Conservation (phyloP, 2,113 vertebrate species). For the Cryptotis parvus region DNA sequence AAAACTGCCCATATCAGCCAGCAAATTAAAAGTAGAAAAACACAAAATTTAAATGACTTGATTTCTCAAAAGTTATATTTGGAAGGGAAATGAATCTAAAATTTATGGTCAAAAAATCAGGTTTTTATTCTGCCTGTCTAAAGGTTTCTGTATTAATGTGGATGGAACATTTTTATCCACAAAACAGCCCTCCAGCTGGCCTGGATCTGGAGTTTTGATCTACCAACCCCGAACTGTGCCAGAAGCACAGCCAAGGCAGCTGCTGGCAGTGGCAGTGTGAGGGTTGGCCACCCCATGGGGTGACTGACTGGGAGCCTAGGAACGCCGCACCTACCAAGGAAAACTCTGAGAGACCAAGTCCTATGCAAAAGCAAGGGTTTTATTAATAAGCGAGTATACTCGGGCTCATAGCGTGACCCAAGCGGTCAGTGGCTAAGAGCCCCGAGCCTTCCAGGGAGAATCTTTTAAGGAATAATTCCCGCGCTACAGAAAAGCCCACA, state of each 20-base stretch:
- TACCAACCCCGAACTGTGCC: background rate
- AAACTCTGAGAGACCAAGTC: no score
- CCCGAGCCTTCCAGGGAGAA: no score
- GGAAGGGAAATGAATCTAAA: background rate
- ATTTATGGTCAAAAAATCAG: background rate
- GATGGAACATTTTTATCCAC: background rate
- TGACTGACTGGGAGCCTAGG: no score
- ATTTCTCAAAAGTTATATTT: background rate
- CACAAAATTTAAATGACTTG: no score
- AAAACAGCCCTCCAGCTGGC: background rate
- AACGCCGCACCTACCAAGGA: no score
- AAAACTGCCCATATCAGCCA: background rate
- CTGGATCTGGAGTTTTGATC: background rate
- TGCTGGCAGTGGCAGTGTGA: background rate
- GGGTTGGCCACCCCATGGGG: no score
- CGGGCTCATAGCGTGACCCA: no score
- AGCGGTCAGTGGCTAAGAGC: no score
- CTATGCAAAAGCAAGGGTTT: no score
- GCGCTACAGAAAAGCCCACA: no score
- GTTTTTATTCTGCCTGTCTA: background rate
- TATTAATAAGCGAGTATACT: no score
- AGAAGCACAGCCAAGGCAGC: slow-evolving; percentile 37
- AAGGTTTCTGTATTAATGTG: slow-evolving; percentile 40
- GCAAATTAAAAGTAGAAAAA: background rate
- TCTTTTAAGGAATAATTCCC: no score